Evolutionary conservation across 1,140 invertebrate species (phyloP).

Genomic region (Cyrtorhinus lividipennis): DNA sequence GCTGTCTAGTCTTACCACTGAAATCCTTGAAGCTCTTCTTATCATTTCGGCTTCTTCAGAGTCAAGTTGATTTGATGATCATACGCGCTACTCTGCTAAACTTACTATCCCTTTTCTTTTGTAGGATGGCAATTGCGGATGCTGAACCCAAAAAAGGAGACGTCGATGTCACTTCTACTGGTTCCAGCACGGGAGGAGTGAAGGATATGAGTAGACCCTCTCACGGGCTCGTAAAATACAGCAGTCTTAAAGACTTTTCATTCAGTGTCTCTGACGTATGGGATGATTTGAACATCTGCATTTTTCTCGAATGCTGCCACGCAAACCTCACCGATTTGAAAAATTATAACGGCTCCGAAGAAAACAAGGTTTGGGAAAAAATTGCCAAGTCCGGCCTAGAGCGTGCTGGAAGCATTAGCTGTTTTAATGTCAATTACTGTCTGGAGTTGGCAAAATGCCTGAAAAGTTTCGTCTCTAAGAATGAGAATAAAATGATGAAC

Average conservation of each 20-base stretch:
- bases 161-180: constrained; percentile 9
- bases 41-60: too few relatives aligned
- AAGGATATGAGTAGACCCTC: background rate
- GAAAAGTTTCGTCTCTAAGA: constrained; percentile 1
- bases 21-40: too few relatives aligned
- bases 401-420: background rate
- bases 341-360: background rate
- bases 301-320: constrained; percentile 2
- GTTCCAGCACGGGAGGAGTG: background rate
- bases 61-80: background rate
- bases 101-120: constrained; percentile 1
- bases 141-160: constrained; percentile 14
- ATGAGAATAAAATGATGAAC: constrained; percentile 7
- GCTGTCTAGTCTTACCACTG: too few relatives aligned
- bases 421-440: constrained; percentile 13
- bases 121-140: constrained; percentile 14
- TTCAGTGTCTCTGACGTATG: constrained; percentile 11
- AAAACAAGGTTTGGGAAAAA: constrained; percentile 1
- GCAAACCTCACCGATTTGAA: background rate
- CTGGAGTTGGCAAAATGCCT: constrained; percentile 8
- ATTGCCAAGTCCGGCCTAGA: constrained; percentile 2
- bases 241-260: constrained; percentile 5
- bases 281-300: constrained; percentile 3
- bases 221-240: constrained; percentile 2
- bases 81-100: too few relatives aligned